Conservation (phyloP, 1,140 invertebrate genomes). For the Acromyrmex heyeri region DNA sequence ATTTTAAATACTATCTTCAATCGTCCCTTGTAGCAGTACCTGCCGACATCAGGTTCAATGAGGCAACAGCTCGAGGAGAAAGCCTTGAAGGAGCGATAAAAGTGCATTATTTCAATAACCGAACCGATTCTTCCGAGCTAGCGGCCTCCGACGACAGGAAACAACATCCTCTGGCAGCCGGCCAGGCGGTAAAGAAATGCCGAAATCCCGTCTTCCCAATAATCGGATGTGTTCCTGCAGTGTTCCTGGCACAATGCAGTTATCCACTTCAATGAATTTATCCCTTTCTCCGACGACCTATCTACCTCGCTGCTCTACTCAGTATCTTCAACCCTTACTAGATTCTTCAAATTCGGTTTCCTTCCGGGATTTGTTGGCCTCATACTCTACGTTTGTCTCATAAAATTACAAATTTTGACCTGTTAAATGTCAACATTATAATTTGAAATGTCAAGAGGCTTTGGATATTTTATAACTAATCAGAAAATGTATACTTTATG, state of each 20-base stretch:
- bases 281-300: constrained; percentile 68
- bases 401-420: constrained; percentile 5
- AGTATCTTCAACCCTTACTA: constrained; percentile 26
- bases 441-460: background rate
- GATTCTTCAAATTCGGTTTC: constrained; percentile 34
- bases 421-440: background rate
- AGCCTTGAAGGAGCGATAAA: constrained; percentile 79
- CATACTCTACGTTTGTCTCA: background rate
- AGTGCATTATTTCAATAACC: constrained; percentile 85
- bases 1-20: background rate
- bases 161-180: constrained; percentile 83
- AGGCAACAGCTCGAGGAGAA: constrained; percentile 3
- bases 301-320: constrained; percentile 25
- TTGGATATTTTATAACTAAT: background rate
- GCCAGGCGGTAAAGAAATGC: constrained; percentile 83
- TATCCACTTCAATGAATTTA: constrained; percentile 84
- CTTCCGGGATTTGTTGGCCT: constrained; percentile 10
- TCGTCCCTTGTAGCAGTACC: background rate
- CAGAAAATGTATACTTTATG: background rate
- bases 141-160: constrained; percentile 83
- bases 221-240: constrained; percentile 85
- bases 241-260: constrained; percentile 84
- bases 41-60: constrained; percentile 39
- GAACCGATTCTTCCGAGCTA: constrained; percentile 83
- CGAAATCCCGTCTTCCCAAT: constrained; percentile 84